These are phyloP conservation scores for Heteromyza rotundicornis DNA, from an alignment of 2,888 invertebrate genomes.

Conservation along the genomic window DNA sequence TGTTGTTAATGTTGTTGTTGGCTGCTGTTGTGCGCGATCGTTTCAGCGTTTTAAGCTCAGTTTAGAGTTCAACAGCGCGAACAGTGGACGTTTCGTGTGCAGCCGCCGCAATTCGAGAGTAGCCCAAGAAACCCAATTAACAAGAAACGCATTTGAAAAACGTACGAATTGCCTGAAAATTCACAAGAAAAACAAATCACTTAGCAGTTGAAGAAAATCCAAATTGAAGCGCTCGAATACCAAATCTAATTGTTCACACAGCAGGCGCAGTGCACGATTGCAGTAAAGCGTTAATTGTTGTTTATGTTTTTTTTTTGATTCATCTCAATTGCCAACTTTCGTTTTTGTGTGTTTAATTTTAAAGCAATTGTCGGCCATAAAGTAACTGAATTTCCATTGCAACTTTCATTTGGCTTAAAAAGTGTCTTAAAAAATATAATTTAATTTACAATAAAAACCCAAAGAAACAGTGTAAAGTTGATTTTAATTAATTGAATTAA, in stretches of 20 bases:
- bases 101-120: neutral
- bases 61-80: slow-evolving; percentile 27
- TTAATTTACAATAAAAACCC: too few relatives aligned
- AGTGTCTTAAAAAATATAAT: too few relatives aligned
- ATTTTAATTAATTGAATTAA: too few relatives aligned
- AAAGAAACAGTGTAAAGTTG: too few relatives aligned
- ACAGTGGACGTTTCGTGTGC: slow-evolving; percentile 39
- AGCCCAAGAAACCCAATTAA: too few relatives aligned
- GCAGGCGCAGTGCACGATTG: too few relatives aligned
- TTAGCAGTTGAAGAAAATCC: neutral
- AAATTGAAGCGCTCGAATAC: slow-evolving; percentile 45
- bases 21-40: neutral
- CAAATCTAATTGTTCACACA: slow-evolving; percentile 44
- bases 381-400: too few relatives aligned
- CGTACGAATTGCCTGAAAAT: neutral
- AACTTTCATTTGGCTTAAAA: too few relatives aligned
- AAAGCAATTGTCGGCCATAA: too few relatives aligned
- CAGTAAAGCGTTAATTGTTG: too few relatives aligned
- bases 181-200: neutral
- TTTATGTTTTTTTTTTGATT: too few relatives aligned
- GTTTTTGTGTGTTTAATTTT: neutral
- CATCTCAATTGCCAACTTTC: slow-evolving; percentile 8
- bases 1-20: neutral
- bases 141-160: slow-evolving; percentile 11
- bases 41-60: slow-evolving; percentile 20